Evolutionary conservation across 2,113 vertebrate genomes (phyloP).

Genomic region (Gadus chalcogrammus): DNA sequence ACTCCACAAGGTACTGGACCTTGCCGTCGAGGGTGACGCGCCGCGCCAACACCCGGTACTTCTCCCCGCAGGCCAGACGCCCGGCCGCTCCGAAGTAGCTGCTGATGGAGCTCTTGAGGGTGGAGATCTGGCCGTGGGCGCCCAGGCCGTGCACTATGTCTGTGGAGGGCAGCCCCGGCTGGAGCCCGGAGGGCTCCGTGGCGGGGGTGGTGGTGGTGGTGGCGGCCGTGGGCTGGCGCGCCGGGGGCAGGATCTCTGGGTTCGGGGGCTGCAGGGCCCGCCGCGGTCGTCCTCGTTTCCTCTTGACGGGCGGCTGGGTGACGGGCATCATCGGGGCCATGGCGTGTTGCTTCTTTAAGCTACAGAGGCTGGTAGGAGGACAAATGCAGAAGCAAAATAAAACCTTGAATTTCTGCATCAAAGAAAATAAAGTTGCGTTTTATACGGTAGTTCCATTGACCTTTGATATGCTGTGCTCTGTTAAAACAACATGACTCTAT

Average conservation of each 20-base stretch:
- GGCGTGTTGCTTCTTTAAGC: slow-evolving; percentile 83
- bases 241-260: slow-evolving; percentile 77
- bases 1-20: slow-evolving; percentile 98
- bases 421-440: too few relatives aligned
- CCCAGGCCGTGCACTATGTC: slow-evolving; percentile 93
- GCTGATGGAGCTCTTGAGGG: slow-evolving; percentile 96
- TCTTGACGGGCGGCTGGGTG: slow-evolving; percentile 80
- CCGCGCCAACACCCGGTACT: slow-evolving; percentile 92
- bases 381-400: background rate
- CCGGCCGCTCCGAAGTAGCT: slow-evolving; percentile 97
- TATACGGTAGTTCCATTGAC: too few relatives aligned
- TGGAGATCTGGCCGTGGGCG: slow-evolving; percentile 89
- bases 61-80: slow-evolving; percentile 95
- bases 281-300: slow-evolving; percentile 87
- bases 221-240: slow-evolving; percentile 76
- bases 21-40: slow-evolving; percentile 94
- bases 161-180: slow-evolving; percentile 82
- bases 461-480: too few relatives aligned
- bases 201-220: slow-evolving; percentile 59
- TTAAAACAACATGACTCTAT: too few relatives aligned
- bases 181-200: slow-evolving; percentile 73
- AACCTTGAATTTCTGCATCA: too few relatives aligned
- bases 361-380: slow-evolving; percentile 65
- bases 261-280: slow-evolving; percentile 86
- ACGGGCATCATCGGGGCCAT: slow-evolving; percentile 83